Evolutionary conservation across 2,888 invertebrate species (phyloP).

Genomic region (Aspidiotus rigidus): DNA sequence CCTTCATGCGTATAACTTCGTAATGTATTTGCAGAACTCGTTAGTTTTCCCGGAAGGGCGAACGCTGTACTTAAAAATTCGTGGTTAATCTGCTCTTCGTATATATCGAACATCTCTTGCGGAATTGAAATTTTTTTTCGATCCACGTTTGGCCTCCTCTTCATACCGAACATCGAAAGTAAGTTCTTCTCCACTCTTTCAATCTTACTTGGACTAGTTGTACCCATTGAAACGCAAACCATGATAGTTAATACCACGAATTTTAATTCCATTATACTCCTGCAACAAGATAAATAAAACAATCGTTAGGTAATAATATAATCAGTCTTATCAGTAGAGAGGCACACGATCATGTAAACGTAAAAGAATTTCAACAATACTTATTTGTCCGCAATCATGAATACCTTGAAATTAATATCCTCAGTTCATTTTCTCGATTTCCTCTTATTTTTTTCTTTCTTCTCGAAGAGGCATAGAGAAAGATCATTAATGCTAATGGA

Average conservation of each 20-base stretch:
- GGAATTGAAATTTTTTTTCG: constrained; percentile 41
- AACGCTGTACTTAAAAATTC: constrained; percentile 55
- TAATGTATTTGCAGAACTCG: constrained; percentile 73
- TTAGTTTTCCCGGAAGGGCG: constrained; percentile 57
- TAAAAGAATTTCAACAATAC: no score
- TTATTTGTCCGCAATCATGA: no score
- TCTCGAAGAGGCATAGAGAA: no score
- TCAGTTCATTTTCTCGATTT: no score
- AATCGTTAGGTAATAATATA: no score
- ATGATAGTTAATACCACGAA: constrained; percentile 23
- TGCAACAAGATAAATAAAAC: constrained; percentile 11
- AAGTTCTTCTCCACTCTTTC: constrained; percentile 49
- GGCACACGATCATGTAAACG: no score
- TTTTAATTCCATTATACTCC: constrained; percentile 32
- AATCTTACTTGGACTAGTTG: constrained; percentile 7
- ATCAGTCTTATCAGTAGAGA: no score
- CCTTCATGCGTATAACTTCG: constrained; percentile 73
- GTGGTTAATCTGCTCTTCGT: constrained; percentile 54
- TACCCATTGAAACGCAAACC: constrained; percentile 21
- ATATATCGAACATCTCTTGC: constrained; percentile 44
- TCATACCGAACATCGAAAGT: constrained; percentile 55
- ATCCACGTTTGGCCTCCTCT: constrained; percentile 48
- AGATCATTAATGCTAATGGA: no score
- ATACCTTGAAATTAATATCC: no score
- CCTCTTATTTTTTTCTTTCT: no score